Conservation (phyloP, 2,888 invertebrate genomes). For the Limnephilus auricula region DNA sequence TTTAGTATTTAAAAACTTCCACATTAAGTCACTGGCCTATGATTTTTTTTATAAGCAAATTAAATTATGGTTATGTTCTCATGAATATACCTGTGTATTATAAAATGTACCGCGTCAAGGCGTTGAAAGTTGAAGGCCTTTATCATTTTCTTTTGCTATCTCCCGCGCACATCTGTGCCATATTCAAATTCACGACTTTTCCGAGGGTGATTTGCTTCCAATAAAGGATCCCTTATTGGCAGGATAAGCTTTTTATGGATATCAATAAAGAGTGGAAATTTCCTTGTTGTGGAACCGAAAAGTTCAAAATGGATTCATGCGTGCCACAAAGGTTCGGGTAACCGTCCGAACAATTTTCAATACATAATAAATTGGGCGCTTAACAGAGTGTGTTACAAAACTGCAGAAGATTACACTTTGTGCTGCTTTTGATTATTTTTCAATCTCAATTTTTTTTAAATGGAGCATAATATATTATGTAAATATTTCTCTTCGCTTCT, state of each 20-base stretch:
- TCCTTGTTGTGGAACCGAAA: conserved; percentile 29
- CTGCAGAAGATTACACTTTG: not conserved
- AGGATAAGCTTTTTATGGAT: conserved; percentile 46
- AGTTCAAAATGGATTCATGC: conserved; percentile 40
- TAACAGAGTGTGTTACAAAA: not conserved
- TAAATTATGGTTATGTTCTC: not conserved
- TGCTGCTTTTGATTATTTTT: not conserved
- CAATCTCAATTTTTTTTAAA: not conserved
- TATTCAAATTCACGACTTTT: conserved; percentile 44
- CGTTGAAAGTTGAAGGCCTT: not conserved
- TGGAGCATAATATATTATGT: not conserved
- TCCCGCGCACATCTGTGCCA: conserved; percentile 12
- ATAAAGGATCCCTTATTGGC: conserved; percentile 31
- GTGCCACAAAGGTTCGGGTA: conserved; percentile 3
- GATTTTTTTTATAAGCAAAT: not conserved
- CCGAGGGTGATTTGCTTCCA: conserved; percentile 35
- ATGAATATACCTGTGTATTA: not conserved
- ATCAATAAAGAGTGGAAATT: conserved; percentile 36
- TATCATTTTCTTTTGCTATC: conserved; percentile 38
- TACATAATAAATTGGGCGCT: conserved; percentile 28
- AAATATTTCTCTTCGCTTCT: not conserved
- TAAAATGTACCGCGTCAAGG: not conserved
- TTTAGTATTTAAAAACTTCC: no score
- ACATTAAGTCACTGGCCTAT: not conserved
- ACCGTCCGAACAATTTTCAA: not conserved